Evolutionary conservation across 2,113 vertebrate genomes (phyloP), one percentile per base, ranked within the genome.

Genomic region (Aspiorhynchus laticeps): DNA sequence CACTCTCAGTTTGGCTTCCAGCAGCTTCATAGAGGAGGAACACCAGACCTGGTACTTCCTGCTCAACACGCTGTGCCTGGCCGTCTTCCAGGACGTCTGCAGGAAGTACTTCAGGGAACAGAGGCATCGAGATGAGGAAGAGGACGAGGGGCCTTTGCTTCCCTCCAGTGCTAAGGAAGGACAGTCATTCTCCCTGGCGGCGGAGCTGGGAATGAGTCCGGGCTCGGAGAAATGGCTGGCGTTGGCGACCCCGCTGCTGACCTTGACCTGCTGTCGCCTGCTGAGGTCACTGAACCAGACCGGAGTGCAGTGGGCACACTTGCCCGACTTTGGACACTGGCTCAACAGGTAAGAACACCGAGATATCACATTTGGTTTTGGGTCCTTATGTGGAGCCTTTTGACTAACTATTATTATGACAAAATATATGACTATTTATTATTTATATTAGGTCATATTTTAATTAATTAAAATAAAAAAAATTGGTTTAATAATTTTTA

Each of bases 41-140:
- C 98, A 99, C 90, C 98, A 99, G 90, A 98, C 96, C 15, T 99
- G 98, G 98, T 99, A 99, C 94, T 99, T 99, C 87, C 95, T 99
- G 65, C 90, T 97, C 90, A 98, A 91, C 91, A 99, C 98, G 0
- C 96, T 99, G 83, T 98, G 97, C 91, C 94, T 99, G 88, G 93
- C 93, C 21, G 84, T 99, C 85, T 96, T 97, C 91, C 97, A 97
- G 71, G 96, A 98, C 4, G 93, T 96, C 51, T 98, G 94, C 87
- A 95, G 96, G 84, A 95, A 93, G 90, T 96, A 95, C 92, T 96
- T 98, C 91, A 86, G 75, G 2, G 38, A 90, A 80, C 91, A 87
- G 51, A 89, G 63, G 21, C 14, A 38, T 4, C 24, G 41, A n/a
- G 87, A 36, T 73, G 83, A 89, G 31, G 9, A 83, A 7, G 89